Evolutionary conservation across 1,140 invertebrate genomes (phyloP).

Genomic region (Heliconius hermathena): DNA sequence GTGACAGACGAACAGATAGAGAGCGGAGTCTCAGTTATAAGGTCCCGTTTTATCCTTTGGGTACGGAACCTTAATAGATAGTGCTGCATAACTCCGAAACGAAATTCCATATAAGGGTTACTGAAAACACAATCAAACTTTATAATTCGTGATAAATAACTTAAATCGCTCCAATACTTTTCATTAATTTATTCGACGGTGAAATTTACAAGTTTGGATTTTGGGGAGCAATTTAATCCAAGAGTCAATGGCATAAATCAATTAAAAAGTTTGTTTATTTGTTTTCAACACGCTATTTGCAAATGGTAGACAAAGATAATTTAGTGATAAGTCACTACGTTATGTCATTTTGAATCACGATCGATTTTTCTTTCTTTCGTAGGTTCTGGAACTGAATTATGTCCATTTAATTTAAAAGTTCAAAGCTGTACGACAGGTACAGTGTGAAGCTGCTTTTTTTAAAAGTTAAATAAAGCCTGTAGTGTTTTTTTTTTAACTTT

Average conservation of each 20-base stretch:
- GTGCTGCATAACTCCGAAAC: background rate
- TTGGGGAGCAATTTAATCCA: slow-evolving; percentile 7
- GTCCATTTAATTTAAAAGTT: too few species aligned
- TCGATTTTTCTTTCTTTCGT: background rate
- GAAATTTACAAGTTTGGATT: slow-evolving; percentile 11
- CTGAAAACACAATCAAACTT: slow-evolving; percentile 10
- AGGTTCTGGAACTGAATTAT: too few species aligned
- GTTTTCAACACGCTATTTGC: background rate
- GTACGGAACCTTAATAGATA: too few species aligned
- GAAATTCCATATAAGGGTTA: slow-evolving; percentile 3
- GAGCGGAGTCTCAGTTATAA: too few species aligned
- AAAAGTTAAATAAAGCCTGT: too few species aligned
- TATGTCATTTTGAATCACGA: background rate
- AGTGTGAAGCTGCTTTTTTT: too few species aligned
- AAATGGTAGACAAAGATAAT: background rate
- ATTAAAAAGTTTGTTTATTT: slow-evolving; percentile 7
- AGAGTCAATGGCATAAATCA: slow-evolving; percentile 11
- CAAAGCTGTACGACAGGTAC: too few species aligned
- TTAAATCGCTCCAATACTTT: slow-evolving; percentile 10
- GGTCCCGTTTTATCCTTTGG: too few species aligned
- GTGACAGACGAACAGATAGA: too few species aligned
- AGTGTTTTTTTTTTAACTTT: too few species aligned
- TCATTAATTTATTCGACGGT: slow-evolving; percentile 12
- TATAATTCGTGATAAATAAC: slow-evolving; percentile 13
- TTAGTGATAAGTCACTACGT: background rate